Evolutionary conservation across 2,888 invertebrate genomes (phyloP).

Genomic region (Holacanthella duospinosa): DNA sequence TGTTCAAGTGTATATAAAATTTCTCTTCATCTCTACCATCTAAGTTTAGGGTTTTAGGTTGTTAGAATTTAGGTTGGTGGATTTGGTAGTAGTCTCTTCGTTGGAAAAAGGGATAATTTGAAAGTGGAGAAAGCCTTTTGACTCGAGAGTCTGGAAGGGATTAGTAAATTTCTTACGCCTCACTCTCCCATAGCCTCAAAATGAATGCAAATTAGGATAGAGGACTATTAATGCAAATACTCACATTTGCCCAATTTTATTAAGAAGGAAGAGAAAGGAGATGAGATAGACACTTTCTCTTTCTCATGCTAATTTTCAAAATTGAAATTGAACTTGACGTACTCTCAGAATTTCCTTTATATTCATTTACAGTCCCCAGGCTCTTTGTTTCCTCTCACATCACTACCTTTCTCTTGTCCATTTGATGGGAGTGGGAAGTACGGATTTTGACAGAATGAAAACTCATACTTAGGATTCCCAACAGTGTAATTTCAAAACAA

Average conservation of each 20-base stretch:
- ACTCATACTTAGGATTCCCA: no score
- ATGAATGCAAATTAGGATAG: conserved; percentile 32
- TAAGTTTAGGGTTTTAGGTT: no score
- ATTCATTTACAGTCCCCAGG: neutral
- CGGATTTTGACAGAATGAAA: no score
- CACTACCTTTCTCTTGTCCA: neutral
- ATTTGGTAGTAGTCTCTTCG: no score
- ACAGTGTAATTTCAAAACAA: no score
- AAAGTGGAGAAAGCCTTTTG: conserved; percentile 1
- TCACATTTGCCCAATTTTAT: conserved; percentile 29
- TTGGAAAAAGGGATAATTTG: conserved; percentile 2
- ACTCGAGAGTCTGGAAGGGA: conserved; percentile 15
- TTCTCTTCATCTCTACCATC: neutral
- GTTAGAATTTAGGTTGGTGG: no score
- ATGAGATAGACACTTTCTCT: conserved; percentile 1
- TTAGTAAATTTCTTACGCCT: conserved; percentile 25
- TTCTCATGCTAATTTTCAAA: conserved; percentile 25
- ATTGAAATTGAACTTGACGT: conserved; percentile 23
- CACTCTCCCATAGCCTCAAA: conserved; percentile 12
- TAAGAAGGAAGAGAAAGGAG: neutral
- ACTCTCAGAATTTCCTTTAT: conserved; percentile 4
- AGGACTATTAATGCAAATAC: conserved; percentile 32
- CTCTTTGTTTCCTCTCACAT: neutral
- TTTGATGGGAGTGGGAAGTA: neutral
- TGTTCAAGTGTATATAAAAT: neutral